Conservation (phyloP, 2,113 vertebrate genomes). For the Rissa tridactyla region DNA sequence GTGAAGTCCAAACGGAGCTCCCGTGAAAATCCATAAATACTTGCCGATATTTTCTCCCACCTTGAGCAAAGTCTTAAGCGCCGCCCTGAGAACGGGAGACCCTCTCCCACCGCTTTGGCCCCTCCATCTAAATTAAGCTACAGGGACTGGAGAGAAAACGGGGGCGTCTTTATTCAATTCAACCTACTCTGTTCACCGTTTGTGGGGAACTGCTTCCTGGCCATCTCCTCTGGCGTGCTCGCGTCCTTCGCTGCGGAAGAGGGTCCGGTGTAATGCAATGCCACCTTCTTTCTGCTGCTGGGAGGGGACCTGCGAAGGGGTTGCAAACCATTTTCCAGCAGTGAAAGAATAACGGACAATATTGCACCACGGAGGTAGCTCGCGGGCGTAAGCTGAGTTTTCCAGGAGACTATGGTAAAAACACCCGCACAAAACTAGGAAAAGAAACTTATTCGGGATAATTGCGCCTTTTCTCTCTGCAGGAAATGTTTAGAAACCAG, state of each 20-base stretch:
- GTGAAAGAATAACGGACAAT: background rate
- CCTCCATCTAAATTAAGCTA: background rate
- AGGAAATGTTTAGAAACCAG: background rate
- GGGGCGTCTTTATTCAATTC: background rate
- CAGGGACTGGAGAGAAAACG: background rate
- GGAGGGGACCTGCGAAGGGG: slow-evolving; percentile 37
- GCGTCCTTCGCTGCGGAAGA: background rate
- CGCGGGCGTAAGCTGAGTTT: background rate
- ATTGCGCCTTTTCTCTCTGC: background rate
- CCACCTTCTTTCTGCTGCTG: background rate
- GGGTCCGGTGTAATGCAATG: background rate
- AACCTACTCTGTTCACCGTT: slow-evolving; percentile 6
- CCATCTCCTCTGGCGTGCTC: background rate
- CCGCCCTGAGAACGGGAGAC: background rate
- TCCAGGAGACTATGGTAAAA: background rate
- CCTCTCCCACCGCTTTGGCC: background rate
- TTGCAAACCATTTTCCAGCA: background rate
- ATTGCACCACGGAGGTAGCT: too few relatives aligned
- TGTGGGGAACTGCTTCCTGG: background rate
- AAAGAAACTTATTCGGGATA: background rate
- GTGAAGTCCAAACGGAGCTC: background rate
- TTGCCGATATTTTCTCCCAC: background rate
- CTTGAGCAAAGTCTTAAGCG: background rate
- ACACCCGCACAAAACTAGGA: background rate
- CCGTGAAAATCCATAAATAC: background rate